Evolutionary conservation across 1,140 invertebrate species (phyloP), one percentile per base, ranked within the genome.

Genomic region (Drosophila paulistorum): DNA sequence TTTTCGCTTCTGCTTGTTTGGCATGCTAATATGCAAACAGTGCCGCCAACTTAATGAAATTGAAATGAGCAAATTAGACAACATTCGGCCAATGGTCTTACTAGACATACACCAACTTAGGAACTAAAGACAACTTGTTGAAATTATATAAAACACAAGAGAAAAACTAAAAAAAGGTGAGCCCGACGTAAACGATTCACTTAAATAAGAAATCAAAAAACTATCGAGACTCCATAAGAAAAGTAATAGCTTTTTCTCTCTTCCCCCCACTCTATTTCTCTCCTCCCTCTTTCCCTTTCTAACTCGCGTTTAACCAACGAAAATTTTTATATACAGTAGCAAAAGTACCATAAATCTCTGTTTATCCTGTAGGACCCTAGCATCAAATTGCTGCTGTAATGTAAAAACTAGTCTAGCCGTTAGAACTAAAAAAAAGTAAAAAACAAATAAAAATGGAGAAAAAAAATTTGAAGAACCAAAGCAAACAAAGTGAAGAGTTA

Each of bases 41-140:
- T 60, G 76, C 68, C 83, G 84, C 83, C 76, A 86, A 87, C 82
- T 83, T 86, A 86, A 86, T 86, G 82, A 86, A 86, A 86, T 86
- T 86, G 83, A 86, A 86, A 86, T 86, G 82, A 86, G 82, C 83
- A 86, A 87, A 86, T 86, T 86, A 86, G 82, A 70, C 79, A 67
- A 73, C 77, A 72, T 82, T 79, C 87, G 64, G 65, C 14, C 65
- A 71, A 82, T 71, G 68, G 66, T 41, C 68, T 58, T 35, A 54
- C 37, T 51, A 45, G 17, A 51, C 65, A 71, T 63, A 41, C 51
- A 30, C 63, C 68, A 65, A 41, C 51, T 58, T 13, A 55, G 9
- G 7, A 13, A n/a, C 13, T 7, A 45, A 55, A 55, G 51, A 65
- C 39, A 41, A 59, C 11, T 39, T 39, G 10, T 39, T 39, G 37